Percentiles rank a stretch among this genome's conserved stretches.
phyloP scores from a whole-genome alignment of 2,797 vertebrate species.

The Chaunax sp. region DNA sequence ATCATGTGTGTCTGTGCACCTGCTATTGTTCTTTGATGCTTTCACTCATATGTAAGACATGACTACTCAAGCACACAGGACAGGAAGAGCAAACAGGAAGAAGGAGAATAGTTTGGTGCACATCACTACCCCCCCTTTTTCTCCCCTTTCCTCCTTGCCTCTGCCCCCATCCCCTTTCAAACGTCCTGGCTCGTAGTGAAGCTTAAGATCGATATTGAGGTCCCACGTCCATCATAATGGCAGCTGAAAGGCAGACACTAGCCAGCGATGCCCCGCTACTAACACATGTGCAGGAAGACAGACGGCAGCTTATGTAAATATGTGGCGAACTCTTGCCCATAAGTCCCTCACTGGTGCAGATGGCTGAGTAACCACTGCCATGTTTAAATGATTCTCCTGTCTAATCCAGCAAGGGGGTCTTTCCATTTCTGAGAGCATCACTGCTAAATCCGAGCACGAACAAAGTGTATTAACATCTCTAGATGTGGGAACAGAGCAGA shows the following conservation, averaged over 20 bases:
- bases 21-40: constrained; percentile 49
- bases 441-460: constrained; percentile 75
- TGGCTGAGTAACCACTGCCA: constrained; percentile 71
- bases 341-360: constrained; percentile 69
- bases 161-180: constrained; percentile 43
- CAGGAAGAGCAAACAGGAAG: constrained; percentile 73
- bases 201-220: constrained; percentile 50
- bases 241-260: constrained; percentile 63
- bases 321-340: constrained; percentile 47
- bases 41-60: constrained; percentile 59
- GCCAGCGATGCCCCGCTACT: constrained; percentile 46
- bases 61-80: constrained; percentile 68
- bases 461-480: constrained; percentile 85
- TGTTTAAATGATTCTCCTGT: constrained; percentile 76
- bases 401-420: constrained; percentile 75
- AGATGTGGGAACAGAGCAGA: constrained; percentile 81
- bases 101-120: constrained; percentile 76
- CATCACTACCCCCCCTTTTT: constrained; percentile 77
- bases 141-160: constrained; percentile 18
- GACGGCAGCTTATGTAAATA: constrained; percentile 73
- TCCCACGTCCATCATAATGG: constrained; percentile 65
- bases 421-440: constrained; percentile 75
- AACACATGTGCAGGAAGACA: constrained; percentile 52
- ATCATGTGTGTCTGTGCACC: constrained; percentile 59
- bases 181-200: constrained; percentile 45